phyloP scores from a whole-genome alignment of 2,888 invertebrate species.

The Pomacea canaliculata region DNA sequence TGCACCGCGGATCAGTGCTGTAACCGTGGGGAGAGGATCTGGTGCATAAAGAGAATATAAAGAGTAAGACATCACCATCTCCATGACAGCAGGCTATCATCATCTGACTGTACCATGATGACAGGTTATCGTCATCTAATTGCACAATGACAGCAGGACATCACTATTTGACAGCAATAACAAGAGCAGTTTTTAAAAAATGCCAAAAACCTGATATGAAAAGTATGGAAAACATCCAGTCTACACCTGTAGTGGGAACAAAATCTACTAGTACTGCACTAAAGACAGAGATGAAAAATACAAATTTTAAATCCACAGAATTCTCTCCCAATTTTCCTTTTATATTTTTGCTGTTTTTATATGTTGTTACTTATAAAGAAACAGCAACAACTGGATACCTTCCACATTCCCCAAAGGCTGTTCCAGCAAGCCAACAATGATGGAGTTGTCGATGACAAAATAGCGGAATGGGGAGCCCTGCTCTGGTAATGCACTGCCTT shows the following conservation, averaged over 20 bases:
- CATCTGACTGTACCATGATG: no score
- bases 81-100: no score
- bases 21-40: constrained; percentile 93
- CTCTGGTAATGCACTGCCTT: constrained; percentile 59
- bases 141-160: no score
- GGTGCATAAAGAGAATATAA: constrained; percentile 9
- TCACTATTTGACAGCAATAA: no score
- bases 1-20: constrained; percentile 88
- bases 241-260: no score
- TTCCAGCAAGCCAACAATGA: constrained; percentile 89
- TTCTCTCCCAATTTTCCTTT: neutral
- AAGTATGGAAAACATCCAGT: no score
- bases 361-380: neutral
- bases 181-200: no score
- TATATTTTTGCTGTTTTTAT: neutral
- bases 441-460: constrained; percentile 91
- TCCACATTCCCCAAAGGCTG: constrained; percentile 88
- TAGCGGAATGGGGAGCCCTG: constrained; percentile 78
- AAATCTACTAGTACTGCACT: no score
- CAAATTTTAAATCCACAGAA: no score
- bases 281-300: no score
- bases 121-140: no score
- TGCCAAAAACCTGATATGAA: no score
- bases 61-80: neutral
- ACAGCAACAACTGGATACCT: constrained; percentile 65